Percentiles rank a stretch among this genome's conserved stretches.
Conservation (phyloP, 2,888 invertebrate genomes). For the Thera obeliscata region DNA sequence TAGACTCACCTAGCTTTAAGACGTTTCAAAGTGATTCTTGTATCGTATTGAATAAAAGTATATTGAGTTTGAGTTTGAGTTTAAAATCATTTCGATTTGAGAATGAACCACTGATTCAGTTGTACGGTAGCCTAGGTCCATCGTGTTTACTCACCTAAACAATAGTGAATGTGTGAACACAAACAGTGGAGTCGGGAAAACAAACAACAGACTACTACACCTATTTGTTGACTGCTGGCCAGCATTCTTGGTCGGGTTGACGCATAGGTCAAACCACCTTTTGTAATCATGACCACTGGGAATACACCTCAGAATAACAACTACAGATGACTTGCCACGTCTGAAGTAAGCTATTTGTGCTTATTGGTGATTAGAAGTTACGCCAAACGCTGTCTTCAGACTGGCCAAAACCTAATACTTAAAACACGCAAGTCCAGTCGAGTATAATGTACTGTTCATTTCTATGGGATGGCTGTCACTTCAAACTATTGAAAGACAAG, state of each 20-base stretch:
- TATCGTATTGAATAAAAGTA: too few species aligned
- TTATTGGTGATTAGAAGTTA: too few species aligned
- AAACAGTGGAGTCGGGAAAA: conserved; percentile 25
- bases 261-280: conserved; percentile 29
- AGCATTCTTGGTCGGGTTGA: conserved; percentile 36
- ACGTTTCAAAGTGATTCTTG: too few species aligned
- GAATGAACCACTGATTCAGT: conserved; percentile 1
- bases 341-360: too few species aligned
- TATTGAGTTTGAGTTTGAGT: too few species aligned
- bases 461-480: background rate
- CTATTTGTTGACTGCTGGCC: conserved; percentile 24
- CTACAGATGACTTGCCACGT: too few species aligned
- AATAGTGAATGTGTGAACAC: conserved; percentile 37
- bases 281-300: conserved; percentile 8
- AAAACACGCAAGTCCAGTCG: background rate
- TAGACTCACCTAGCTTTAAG: too few species aligned
- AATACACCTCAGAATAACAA: too few species aligned
- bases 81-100: background rate
- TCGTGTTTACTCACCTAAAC: conserved; percentile 30
- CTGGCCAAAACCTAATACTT: background rate
- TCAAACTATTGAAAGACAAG: too few species aligned
- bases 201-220: conserved; percentile 23
- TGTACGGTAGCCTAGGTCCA: conserved; percentile 22
- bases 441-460: too few species aligned
- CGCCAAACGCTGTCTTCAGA: background rate